phyloP scores from a whole-genome alignment of 53 echinoderm and acorn worm genomes.

The Apostichopus leukothele region DNA sequence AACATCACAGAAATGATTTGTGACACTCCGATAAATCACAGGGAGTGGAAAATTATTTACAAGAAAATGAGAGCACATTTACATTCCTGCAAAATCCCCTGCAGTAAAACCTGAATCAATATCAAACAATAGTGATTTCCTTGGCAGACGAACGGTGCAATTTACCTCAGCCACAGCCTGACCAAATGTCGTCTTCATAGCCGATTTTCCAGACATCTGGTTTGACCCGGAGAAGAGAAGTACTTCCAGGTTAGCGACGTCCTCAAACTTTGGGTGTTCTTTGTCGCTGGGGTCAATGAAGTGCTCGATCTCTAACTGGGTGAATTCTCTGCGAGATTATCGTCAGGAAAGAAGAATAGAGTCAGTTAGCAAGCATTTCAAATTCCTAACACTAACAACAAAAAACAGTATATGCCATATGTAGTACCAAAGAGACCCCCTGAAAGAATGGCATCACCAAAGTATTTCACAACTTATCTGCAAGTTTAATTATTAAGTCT shows the following conservation, averaged over 20 bases:
- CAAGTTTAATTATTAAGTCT: too few species aligned
- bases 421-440: too few species aligned
- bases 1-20: too few species aligned
- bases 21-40: too few species aligned
- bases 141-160: too few species aligned
- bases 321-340: conserved; percentile 71
- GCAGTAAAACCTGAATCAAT: too few species aligned
- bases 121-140: too few species aligned
- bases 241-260: conserved; percentile 67
- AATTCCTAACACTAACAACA: not conserved
- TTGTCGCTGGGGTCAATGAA: conserved; percentile 93
- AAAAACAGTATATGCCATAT: not conserved
- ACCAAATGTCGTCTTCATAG: conserved; percentile 70
- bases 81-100: not conserved
- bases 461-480: too few species aligned
- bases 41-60: too few species aligned
- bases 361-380: too few species aligned
- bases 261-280: conserved; percentile 85
- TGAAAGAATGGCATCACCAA: too few species aligned
- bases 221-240: conserved; percentile 63
- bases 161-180: conserved; percentile 80
- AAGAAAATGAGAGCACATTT: too few species aligned
- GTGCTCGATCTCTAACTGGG: conserved; percentile 96
- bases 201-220: conserved; percentile 76
- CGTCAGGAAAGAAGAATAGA: not conserved